These are phyloP conservation scores for Troglohyphantes excavatus DNA, from an alignment of 2,888 invertebrate genomes.

Conservation along the genomic window DNA sequence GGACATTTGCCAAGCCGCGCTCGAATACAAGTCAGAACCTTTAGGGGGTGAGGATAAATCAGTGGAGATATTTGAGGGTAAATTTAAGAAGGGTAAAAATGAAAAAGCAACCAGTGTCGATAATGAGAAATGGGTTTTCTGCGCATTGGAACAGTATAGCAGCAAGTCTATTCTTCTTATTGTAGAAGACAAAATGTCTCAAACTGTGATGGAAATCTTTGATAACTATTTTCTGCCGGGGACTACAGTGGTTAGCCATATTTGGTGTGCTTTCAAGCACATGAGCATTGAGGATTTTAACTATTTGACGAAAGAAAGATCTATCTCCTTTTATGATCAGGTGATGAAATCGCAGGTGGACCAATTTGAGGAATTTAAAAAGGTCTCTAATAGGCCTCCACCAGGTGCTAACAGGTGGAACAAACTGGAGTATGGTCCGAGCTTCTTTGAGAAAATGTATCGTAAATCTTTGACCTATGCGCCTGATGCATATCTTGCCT, in stretches of 20 bases:
- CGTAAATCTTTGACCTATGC: conserved; percentile 17
- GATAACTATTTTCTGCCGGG: conserved; percentile 16
- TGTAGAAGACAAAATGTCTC: neutral
- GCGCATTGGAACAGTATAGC: conserved; percentile 12
- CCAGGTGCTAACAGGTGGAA: neutral
- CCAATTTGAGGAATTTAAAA: neutral
- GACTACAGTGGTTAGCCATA: neutral
- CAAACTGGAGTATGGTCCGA: conserved; percentile 2
- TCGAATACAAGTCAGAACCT: conserved; percentile 15
- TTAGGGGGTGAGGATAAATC: neutral
- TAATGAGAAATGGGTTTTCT: neutral
- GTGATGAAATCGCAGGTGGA: neutral
- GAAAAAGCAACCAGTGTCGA: no score
- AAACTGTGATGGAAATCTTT: neutral
- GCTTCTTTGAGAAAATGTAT: conserved; percentile 21
- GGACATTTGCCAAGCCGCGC: neutral
- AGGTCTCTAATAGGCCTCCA: neutral
- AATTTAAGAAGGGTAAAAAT: neutral
- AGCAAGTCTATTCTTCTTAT: neutral
- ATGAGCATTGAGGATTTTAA: neutral
- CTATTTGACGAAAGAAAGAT: neutral
- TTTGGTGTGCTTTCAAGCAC: conserved; percentile 3
- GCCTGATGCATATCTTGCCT: conserved; percentile 16
- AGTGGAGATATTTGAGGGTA: conserved; percentile 22
- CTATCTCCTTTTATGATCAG: conserved; percentile 1